These are phyloP conservation scores for Phenganax marumi DNA, from an alignment of 92 coral and sea anemone species.

Conservation along the genomic window DNA sequence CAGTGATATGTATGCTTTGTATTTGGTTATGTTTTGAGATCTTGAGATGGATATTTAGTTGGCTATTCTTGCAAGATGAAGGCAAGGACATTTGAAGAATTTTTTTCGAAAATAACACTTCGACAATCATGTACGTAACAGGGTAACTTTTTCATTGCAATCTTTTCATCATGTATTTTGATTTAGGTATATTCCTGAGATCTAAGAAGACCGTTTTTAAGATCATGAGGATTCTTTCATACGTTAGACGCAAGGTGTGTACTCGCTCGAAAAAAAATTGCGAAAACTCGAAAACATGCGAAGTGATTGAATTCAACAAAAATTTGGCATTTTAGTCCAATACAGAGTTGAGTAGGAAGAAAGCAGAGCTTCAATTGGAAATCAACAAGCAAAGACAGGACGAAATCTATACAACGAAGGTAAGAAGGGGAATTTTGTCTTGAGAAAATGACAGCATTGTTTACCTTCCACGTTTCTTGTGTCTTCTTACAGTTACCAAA, in stretches of 20 bases:
- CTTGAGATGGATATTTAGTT: constrained; percentile 73
- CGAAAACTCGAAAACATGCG: background rate
- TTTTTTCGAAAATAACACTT: background rate
- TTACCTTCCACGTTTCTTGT: background rate
- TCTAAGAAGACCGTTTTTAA: constrained; percentile 72
- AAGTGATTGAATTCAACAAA: background rate
- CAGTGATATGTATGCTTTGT: constrained; percentile 72
- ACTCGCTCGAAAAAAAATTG: background rate
- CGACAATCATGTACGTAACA: background rate
- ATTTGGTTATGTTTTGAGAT: constrained; percentile 79
- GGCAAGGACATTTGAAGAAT: constrained; percentile 47
- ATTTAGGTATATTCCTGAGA: constrained; percentile 72
- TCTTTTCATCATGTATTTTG: background rate
- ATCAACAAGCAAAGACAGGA: constrained; percentile 1
- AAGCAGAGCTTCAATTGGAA: constrained; percentile 17
- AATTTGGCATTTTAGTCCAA: constrained; percentile 5
- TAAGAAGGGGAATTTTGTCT: background rate
- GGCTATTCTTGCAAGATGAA: constrained; percentile 90
- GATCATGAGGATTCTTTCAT: constrained; percentile 62
- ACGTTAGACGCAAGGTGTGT: constrained; percentile 70
- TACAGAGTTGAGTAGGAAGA: constrained; percentile 8
- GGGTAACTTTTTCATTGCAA: background rate
- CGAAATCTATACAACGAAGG: constrained; percentile 29
- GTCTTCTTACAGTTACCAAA: constrained; percentile 22
- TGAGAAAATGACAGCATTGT: background rate